Base-by-base conservation (phyloP, 2,888 invertebrate genomes). In the Geophilus truncorum region DNA sequence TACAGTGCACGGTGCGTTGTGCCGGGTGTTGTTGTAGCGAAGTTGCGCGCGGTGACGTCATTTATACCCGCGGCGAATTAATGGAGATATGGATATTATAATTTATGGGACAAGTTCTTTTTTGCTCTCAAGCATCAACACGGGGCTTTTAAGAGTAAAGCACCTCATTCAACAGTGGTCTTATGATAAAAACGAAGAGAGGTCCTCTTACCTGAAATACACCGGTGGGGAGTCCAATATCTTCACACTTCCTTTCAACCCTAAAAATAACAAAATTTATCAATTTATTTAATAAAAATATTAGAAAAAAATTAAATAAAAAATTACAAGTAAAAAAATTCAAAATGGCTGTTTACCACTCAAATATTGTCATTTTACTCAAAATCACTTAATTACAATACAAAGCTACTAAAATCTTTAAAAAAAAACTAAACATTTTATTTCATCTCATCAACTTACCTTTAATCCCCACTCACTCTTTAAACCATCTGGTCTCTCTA, bases 11-110 rank as follows among this genome's bases (percentile, higher is more conserved):
- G 12, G 62, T 25, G 62, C 25, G 25, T 62, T 62, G 9, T 1
- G 15, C 62, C 10, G 1, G 23, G 9, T 25, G 62, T 62, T 62
- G 25, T 62, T 62, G 62, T 62, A 62, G 12, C 12, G 62, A 25
- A 25, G 25, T 25, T 57, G 15, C 18, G 18, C n/a, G 25, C 7
- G 9, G 62, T 62, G 62, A 62, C 62, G 62, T 62, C 62, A 62
- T 62, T 62, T 62, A 62, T 62, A 62, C 62, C 62, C 62, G 62
- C 1, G 62, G 62, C 62, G 25, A 62, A 62, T 62, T 62, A 62
- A 62, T 62, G 62, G 62, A 62, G 62, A 62, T 62, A 62, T 62
- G 62, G 62, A 62, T 62, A 62, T 62, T 62, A 62, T 62, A 62
- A 62, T 62, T 62, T 62, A 62, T 62, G 62, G 62, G 62, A 62